Evolutionary conservation across 2,113 vertebrate genomes (phyloP).

Genomic region (Gasterosteus aculeatus): DNA sequence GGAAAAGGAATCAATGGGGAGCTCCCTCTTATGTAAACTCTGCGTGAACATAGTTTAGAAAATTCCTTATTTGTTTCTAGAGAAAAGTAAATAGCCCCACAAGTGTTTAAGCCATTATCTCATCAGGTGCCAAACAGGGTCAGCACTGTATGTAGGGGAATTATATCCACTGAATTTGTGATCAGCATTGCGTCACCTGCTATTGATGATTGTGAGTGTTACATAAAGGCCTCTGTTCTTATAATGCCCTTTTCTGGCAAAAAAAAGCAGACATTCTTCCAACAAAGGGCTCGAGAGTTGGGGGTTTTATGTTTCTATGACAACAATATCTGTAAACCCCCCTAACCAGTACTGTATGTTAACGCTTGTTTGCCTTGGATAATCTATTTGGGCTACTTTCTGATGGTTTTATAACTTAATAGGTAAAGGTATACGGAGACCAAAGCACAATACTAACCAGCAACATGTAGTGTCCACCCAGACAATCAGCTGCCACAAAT

Average conservation of each 20-base stretch:
- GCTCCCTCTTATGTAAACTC: slow-evolving; percentile 69
- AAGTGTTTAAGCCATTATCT: slow-evolving; percentile 59
- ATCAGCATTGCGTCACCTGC: slow-evolving; percentile 13
- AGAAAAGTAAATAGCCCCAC: slow-evolving; percentile 35
- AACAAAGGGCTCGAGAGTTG: too few species aligned
- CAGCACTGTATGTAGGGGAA: slow-evolving; percentile 3
- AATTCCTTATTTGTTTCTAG: slow-evolving; percentile 58
- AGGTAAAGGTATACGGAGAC: background rate
- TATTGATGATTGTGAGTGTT: background rate
- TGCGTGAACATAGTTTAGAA: slow-evolving; percentile 64
- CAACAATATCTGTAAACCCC: background rate
- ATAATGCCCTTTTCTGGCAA: too few species aligned
- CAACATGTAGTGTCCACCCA: background rate
- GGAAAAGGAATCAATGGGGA: slow-evolving; percentile 66
- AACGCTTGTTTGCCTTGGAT: background rate
- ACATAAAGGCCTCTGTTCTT: background rate
- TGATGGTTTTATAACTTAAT: background rate
- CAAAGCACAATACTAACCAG: background rate
- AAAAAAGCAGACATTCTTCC: too few species aligned
- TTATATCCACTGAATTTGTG: slow-evolving; percentile 19
- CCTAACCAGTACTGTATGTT: background rate
- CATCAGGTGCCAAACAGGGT: slow-evolving; percentile 41
- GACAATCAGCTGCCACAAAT: background rate
- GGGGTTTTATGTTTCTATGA: background rate
- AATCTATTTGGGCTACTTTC: background rate